Base-by-base conservation (phyloP, 2,113 vertebrate genomes). In the Gymnorhina tibicen region DNA sequence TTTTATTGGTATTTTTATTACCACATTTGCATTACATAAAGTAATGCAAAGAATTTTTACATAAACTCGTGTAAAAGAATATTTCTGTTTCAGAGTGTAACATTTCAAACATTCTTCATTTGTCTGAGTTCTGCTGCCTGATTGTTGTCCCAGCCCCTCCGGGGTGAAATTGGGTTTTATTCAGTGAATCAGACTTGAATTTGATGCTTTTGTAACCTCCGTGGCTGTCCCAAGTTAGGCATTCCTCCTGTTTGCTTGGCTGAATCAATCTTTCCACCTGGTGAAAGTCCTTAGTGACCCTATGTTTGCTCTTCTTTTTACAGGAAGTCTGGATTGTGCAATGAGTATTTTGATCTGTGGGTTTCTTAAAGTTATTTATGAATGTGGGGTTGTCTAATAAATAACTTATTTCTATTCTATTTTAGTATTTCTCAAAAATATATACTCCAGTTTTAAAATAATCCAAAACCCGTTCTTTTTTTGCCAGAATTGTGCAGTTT, bases 261-360 rank as follows among this genome's bases (percentile, higher is more conserved):
- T 77, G 64, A 84, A 63, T 91, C 47, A 69, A 0, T 64, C 33
- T 66, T 95, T 59, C 59, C 89, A 59, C 55, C 20, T 56, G 64
- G 35, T 77, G 66, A 67, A 89, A 91, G 86, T 86, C 80, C 72
- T 87, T 70, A 8, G 35, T 41, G 26, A 70, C 30, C 35, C 86
- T 41, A 2, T 56, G 56, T 84, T 95, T 67, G 55, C 64, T 55
- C 9, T 49, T 55, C 21, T 37, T 62, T 75, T 92, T 58, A 7
- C 72, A 4, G 18, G 42, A 86, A 92, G 50, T 15, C 66, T 84
- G 86, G 53, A n/a, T 95, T 95, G 56, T 84, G 91, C 76, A 89
- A 64, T 69, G 62, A 46, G 13, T 47, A 18, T 91, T 93, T 87
- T 81, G 77, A 78, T 95, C 87, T 81, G 85, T 89, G 72, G 68